Base-by-base conservation (phyloP, 2,888 invertebrate species). In the Stenchaetothrips biformis region DNA sequence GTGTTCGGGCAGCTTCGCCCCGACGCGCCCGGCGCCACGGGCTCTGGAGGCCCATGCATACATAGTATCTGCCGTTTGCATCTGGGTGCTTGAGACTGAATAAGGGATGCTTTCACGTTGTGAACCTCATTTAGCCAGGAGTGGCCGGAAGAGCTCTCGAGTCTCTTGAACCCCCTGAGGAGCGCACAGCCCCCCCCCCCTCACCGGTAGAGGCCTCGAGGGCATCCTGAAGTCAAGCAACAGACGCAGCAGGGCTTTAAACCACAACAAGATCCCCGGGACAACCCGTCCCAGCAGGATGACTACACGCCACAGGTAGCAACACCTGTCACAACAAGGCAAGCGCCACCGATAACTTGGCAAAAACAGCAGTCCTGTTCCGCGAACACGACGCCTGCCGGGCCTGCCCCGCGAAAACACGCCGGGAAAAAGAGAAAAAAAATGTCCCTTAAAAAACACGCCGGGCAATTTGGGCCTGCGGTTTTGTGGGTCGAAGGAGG, bases 31-130 rank as follows among this genome's bases (percentile, higher is more conserved):
- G 37, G 37, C 37, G 37, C 37, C 37, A 37, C 37, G 18, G 53
- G 18, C 53, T 53, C 53, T 13, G 53, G 67, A 67, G 67, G 25
- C 67, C 67, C 21, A 74, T 74, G 67, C 67, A 74, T 74, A 74
- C 67, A 74, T 21, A 74, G 67, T 74, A 74, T 74, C 67, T 74
- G 9, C 21, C 25, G 67, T 74, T 74, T 74, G 67, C 67, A 74
- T 74, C 67, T 74, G 25, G 67, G 67, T 25, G 11, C 21, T 21
- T 74, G 25, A 74, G 67, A 25, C 67, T 25, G 67, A 11, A 74
- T 74, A 74, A 74, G 67, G 67, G 67, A 74, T 74, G 67, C 67
- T 74, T 74, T 74, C 67, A 74, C 67, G 67, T 74, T 74, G 67
- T 74, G 67, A 74, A 74, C 67, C 67, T 74, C 67, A 74, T 74